A percentile compares a stretch with the other conserved stretches of the same genome.
Evolutionary conservation across 2,113 vertebrate genomes (phyloP).

Genomic region (Mesembrinibis cayennensis): DNA sequence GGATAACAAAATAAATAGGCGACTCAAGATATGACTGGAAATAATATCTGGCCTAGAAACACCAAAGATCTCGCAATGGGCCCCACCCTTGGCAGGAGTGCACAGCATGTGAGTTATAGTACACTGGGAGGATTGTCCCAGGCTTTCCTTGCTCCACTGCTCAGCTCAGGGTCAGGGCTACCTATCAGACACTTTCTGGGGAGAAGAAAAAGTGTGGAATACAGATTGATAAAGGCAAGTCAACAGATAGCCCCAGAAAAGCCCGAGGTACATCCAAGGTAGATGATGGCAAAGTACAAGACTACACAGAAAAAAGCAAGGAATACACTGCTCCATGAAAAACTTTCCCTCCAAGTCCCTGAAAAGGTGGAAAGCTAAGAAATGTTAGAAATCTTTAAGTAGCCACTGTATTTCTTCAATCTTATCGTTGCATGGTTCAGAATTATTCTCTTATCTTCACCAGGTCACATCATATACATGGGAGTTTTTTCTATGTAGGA

Average conservation of each 20-base stretch:
- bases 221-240: neutral
- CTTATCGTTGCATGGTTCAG: neutral
- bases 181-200: neutral
- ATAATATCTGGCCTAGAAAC: conserved; percentile 30
- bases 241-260: neutral
- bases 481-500: neutral
- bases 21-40: conserved; percentile 8
- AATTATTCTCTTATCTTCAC: neutral
- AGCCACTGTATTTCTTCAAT: neutral
- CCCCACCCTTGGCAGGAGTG: conserved; percentile 39
- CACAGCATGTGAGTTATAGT: neutral
- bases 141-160: neutral
- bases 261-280: neutral
- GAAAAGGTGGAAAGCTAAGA: neutral
- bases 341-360: neutral
- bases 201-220: neutral
- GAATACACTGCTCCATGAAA: neutral
- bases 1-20: conserved; percentile 44
- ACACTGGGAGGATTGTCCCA: neutral
- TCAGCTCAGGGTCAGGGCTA: neutral
- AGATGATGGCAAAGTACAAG: neutral
- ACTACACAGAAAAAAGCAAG: neutral
- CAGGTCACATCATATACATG: neutral
- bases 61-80: neutral
- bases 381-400: neutral